phyloP scores from a whole-genome alignment of 1,140 invertebrate genomes.

The Caligus rogercresseyi region DNA sequence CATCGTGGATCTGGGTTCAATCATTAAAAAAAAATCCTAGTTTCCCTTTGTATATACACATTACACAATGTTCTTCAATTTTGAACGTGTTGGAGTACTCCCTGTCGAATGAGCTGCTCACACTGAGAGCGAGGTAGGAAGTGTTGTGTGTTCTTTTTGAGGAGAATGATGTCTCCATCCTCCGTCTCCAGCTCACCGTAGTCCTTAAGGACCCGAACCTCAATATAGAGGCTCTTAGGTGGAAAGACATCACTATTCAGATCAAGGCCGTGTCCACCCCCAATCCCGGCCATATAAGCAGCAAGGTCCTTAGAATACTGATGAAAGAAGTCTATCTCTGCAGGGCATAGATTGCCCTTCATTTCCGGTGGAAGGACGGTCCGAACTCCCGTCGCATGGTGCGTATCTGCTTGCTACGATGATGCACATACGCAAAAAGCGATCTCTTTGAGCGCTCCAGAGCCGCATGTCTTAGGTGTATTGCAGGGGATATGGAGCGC shows the following conservation, averaged over 20 bases:
- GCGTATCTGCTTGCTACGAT: constrained; percentile 29
- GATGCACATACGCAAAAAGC: constrained; percentile 55
- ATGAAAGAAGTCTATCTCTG: constrained; percentile 68
- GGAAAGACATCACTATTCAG: constrained; percentile 70
- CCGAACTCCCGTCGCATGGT: constrained; percentile 83
- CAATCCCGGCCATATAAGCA: constrained; percentile 70
- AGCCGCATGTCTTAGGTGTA: constrained; percentile 62
- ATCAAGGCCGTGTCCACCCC: constrained; percentile 58
- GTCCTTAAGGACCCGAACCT: constrained; percentile 65
- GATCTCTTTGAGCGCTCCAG: constrained; percentile 76
- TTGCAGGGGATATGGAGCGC: constrained; percentile 6
- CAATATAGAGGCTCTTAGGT: constrained; percentile 76
- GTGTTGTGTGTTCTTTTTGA: constrained; percentile 84
- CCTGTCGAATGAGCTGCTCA: constrained; percentile 76
- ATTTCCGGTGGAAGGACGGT: constrained; percentile 69
- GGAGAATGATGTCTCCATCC: constrained; percentile 64
- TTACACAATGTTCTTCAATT: too few relatives aligned
- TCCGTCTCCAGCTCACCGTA: constrained; percentile 86
- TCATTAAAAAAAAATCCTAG: too few relatives aligned
- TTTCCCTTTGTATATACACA: too few relatives aligned
- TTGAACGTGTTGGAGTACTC: constrained; percentile 72
- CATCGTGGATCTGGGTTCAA: too few relatives aligned
- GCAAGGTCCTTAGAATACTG: constrained; percentile 70
- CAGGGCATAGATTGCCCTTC: constrained; percentile 53
- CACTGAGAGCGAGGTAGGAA: constrained; percentile 69